Percentiles rank a stretch among this genome's conserved stretches.
These are phyloP conservation scores for Drosophila macrospina DNA, from an alignment of 2,888 invertebrate species.

Conservation along the genomic window DNA sequence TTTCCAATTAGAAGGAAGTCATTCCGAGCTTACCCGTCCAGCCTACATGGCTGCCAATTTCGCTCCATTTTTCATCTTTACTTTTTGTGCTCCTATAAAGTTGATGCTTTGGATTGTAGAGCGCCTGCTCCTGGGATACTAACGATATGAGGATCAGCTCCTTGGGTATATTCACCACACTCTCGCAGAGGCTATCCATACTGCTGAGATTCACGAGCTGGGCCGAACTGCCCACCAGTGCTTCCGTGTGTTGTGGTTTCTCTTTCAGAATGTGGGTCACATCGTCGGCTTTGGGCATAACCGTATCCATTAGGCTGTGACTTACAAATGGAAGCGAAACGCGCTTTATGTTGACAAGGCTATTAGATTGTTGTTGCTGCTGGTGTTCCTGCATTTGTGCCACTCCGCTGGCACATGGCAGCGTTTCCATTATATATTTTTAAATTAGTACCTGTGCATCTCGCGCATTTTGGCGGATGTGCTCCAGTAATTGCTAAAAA, in stretches of 20 bases:
- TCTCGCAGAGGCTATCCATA: constrained; percentile 65
- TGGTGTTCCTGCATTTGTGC: constrained; percentile 42
- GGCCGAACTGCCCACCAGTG: constrained; percentile 19
- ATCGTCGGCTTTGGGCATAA: constrained; percentile 32
- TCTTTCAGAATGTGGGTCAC: constrained; percentile 43
- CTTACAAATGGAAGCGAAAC: constrained; percentile 42
- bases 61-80: constrained; percentile 81
- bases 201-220: constrained; percentile 69
- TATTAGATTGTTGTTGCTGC: constrained; percentile 35
- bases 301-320: constrained; percentile 43
- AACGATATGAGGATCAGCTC: constrained; percentile 80
- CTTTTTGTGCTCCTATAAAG: constrained; percentile 79
- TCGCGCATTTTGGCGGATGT: constrained; percentile 44
- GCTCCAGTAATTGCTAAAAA: constrained; percentile 31
- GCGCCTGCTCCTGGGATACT: constrained; percentile 80
- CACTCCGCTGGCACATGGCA: constrained; percentile 52
- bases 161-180: constrained; percentile 71
- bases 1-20: background rate
- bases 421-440: constrained; percentile 54
- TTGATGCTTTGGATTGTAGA: constrained; percentile 83
- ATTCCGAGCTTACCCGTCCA: constrained; percentile 76
- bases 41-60: constrained; percentile 78
- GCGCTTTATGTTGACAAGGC: constrained; percentile 46
- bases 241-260: constrained; percentile 42
- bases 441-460: constrained; percentile 11